A percentile compares a stretch with the other conserved stretches of the same genome.
These are phyloP conservation scores for Ganaspis brasiliensis DNA, from an alignment of 2,888 invertebrate species.

Conservation along the genomic window DNA sequence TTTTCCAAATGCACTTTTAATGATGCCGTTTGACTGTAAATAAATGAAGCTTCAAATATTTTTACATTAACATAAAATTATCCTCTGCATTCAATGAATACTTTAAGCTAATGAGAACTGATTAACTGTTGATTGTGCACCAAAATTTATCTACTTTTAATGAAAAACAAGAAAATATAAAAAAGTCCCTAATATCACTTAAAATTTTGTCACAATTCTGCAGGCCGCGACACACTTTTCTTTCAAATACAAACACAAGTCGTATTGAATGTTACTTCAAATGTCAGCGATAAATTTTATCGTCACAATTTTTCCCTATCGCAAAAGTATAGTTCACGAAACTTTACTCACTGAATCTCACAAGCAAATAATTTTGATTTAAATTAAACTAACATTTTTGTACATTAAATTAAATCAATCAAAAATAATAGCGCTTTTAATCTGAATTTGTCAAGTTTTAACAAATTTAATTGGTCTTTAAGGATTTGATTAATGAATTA, in stretches of 20 bases:
- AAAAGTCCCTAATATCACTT: neutral
- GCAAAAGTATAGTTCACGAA: constrained; percentile 6
- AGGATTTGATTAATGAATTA: too few species aligned
- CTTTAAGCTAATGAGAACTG: neutral
- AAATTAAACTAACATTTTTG: neutral
- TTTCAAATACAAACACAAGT: neutral
- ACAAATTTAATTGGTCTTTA: too few species aligned
- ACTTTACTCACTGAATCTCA: neutral
- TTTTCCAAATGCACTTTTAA: neutral
- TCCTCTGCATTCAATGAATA: neutral
- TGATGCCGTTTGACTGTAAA: too few species aligned
- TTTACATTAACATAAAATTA: too few species aligned
- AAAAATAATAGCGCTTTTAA: too few species aligned
- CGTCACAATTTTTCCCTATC: neutral
- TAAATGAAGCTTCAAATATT: too few species aligned
- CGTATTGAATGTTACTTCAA: neutral
- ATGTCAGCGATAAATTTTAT: constrained; percentile 8
- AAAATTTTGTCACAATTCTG: neutral
- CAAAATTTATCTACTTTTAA: neutral
- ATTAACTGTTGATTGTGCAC: neutral
- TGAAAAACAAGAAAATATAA: neutral
- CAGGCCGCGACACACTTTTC: constrained; percentile 1
- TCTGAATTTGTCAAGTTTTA: too few species aligned
- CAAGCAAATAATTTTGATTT: neutral
- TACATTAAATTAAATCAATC: too few species aligned